Conservation (phyloP, 2,113 vertebrate species). For the Aptenodytes patagonicus region DNA sequence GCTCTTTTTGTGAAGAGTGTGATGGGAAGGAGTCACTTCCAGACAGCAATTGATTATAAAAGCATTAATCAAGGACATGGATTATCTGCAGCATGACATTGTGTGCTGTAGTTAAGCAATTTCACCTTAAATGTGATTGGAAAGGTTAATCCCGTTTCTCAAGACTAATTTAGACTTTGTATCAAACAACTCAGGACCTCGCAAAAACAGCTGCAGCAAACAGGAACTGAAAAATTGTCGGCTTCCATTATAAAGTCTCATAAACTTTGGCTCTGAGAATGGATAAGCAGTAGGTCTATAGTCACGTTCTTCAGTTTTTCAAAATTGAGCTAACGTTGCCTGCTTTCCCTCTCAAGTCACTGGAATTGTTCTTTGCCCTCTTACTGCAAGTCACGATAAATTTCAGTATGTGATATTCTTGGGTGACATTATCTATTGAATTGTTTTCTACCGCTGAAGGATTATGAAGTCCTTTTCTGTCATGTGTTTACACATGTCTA, state of each 20-base stretch:
- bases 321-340: background rate
- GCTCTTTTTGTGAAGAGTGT: constrained; percentile 86
- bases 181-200: constrained; percentile 27
- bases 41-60: constrained; percentile 95
- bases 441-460: background rate
- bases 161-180: constrained; percentile 62
- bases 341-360: background rate
- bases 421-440: background rate
- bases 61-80: constrained; percentile 94
- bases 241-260: constrained; percentile 13
- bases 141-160: constrained; percentile 85
- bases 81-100: constrained; percentile 86
- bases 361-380: background rate
- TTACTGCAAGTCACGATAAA: background rate
- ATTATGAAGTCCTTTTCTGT: background rate
- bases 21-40: constrained; percentile 87
- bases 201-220: constrained; percentile 21
- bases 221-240: constrained; percentile 44
- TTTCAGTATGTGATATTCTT: background rate
- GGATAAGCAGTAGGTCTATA: background rate
- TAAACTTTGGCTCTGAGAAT: background rate
- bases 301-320: background rate
- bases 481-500: background rate
- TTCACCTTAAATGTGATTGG: constrained; percentile 87
- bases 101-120: constrained; percentile 92